Evolutionary conservation across 2,113 vertebrate genomes (phyloP), one percentile per base, ranked within the genome.

Genomic region (Meles meles): DNA sequence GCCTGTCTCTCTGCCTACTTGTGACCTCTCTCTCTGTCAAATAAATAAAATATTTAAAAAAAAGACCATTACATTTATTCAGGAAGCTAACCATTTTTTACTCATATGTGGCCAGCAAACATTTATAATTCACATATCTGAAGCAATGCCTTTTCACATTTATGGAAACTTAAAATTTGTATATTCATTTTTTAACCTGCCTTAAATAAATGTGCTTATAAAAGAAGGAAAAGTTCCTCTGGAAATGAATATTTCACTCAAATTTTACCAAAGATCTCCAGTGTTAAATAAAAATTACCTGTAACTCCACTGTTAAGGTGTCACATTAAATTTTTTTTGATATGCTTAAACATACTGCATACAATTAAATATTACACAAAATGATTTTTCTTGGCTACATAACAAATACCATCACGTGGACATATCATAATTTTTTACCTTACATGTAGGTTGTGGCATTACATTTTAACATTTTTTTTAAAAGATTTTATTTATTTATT

Each of bases 311-410:
- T n/a, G 18, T 49, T 61, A 42, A 77, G 63, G 13, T 61, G 52
- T 92, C 27, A 90, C 23, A 77, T 81, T 61, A 65, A 79, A 92
- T 37, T 67, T 20, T 52, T 37, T 21, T 42, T 83, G 74, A 57
- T 42, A 87, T 39, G 42, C 18, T 17, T 74, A 92, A 94, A 34
- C 31, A 87, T 80, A 71, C 83, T 74, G 47, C 18, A 90, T 44
- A 59, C 47, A 92, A 52, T 72, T 89, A 92, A 94, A 61, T 55
- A 31, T 71, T 77, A 76, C 2, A 85, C 14, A 93, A 92, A 96
- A 92, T 76, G 90, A 77, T 65, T 87, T 96, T 85, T 93, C 84
- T 44, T 90, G 88, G 39, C 8, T 95, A 39, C 15, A 39, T 42
- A 89, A 69, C 49, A 74, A 87, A 87, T 59, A 92, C 42, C 59